Base-by-base conservation (phyloP, 2,888 invertebrate species). In the Sarcophaga caerulescens region DNA sequence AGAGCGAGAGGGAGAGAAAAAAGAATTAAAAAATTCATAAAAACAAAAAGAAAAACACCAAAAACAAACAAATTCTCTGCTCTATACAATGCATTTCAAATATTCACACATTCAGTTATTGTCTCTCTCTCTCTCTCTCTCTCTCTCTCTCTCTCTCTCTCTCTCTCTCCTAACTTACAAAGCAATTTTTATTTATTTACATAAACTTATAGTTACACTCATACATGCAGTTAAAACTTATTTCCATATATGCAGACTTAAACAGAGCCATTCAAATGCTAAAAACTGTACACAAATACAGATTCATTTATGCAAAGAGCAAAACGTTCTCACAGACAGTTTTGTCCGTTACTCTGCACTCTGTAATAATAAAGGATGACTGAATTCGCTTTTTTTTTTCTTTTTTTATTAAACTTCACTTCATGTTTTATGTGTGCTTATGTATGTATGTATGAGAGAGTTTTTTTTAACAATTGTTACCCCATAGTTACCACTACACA, bases 251-350 rank as follows among this genome's bases (percentile, higher is more conserved):
- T 17, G 5, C 35, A 52, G 25, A 35, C 80, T 8, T 65, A 57
- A 69, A 45, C 71, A 76, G 66, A 80, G 65, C 73, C 25, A 82
- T 66, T 70, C 70, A 81, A 78, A 74, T 74, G 59, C 14, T 70
- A 44, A 35, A 35, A 35, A 60, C 70, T 59, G 68, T 62, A 35
- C 60, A 68, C 57, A 35, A 12, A 81, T 60, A 47, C 62, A 81
- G 70, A 75, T 3, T 19, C 35, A 62, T 45, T 68, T 69, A 25
- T 59, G 23, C 4, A 45, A 35, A 66, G 14, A 17, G 2, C 35
- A 35, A 23, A 35, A 44, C 65, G 17, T 14, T 35, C 8, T 44
- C n/a, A 44, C 12, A 59, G 23, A 68, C 44, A 68, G 45, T 35
- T 35, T 62, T 69, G 63, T 59, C 23, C 57, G 68, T 47, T 71